phyloP scores from a whole-genome alignment of 2,888 invertebrate species.

The Rhamnusium bicolor region DNA sequence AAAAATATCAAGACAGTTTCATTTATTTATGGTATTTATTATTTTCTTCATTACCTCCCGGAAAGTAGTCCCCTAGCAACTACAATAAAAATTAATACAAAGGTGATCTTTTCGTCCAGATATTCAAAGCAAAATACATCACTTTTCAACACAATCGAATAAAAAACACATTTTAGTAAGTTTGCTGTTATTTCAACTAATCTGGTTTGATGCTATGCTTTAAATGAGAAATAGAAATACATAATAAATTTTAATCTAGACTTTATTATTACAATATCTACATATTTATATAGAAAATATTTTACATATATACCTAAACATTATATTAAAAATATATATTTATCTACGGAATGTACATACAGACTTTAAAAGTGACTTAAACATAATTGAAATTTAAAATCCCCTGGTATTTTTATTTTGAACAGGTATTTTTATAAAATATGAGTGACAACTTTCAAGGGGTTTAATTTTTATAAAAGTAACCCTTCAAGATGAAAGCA shows the following conservation, averaged over 20 bases:
- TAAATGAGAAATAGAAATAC: neutral
- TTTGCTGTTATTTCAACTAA: too few relatives aligned
- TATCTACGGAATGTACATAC: constrained; percentile 47
- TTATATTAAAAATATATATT: constrained; percentile 52
- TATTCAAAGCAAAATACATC: too few relatives aligned
- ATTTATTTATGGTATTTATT: too few relatives aligned
- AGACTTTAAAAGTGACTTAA: constrained; percentile 32
- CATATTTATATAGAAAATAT: constrained; percentile 46
- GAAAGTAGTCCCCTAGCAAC: too few relatives aligned
- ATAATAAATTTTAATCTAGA: neutral
- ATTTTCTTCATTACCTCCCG: too few relatives aligned
- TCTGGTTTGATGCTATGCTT: too few relatives aligned
- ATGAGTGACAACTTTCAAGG: neutral
- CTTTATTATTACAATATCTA: constrained; percentile 37
- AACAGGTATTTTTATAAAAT: neutral
- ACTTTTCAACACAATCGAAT: too few relatives aligned
- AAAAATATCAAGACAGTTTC: too few relatives aligned
- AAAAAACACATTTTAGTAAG: too few relatives aligned
- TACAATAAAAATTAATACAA: too few relatives aligned
- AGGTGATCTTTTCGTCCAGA: too few relatives aligned
- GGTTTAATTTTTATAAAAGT: neutral
- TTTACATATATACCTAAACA: constrained; percentile 39
- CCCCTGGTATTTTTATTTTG: neutral
- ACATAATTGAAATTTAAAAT: constrained; percentile 3
- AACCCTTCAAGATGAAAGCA: neutral